phyloP scores from a whole-genome alignment of 2,888 invertebrate species.

The Sinelater perroti region DNA sequence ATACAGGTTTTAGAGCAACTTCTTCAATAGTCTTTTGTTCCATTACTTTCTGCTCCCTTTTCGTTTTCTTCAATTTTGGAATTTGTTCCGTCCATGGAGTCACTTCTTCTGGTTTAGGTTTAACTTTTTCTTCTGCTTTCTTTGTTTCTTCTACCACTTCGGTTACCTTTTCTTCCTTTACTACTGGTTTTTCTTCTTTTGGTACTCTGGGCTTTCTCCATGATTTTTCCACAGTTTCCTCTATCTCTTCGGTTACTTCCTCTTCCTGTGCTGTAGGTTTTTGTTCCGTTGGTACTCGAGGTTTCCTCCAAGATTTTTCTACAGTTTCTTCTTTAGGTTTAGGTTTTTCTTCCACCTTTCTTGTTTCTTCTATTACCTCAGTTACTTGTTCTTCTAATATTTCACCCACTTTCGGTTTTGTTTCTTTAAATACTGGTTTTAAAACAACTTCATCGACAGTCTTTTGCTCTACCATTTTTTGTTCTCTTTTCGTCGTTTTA shows the following conservation, averaged over 20 bases:
- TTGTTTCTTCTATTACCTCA: slow-evolving; percentile 44
- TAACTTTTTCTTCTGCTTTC: slow-evolving; percentile 36
- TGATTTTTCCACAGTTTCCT: slow-evolving; percentile 31
- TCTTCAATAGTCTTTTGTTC: slow-evolving; percentile 58
- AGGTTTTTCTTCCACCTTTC: slow-evolving; percentile 20
- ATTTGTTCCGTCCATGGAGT: slow-evolving; percentile 70
- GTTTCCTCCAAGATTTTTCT: slow-evolving; percentile 32
- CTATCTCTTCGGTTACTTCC: slow-evolving; percentile 33
- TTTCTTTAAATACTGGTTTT: slow-evolving; percentile 43
- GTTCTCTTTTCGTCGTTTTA: slow-evolving; percentile 58
- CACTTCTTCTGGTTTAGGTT: slow-evolving; percentile 47
- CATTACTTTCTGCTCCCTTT: slow-evolving; percentile 55
- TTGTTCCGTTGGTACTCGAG: slow-evolving; percentile 20
- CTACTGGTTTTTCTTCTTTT: slow-evolving; percentile 63
- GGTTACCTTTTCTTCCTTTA: slow-evolving; percentile 56
- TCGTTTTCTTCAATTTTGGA: slow-evolving; percentile 61
- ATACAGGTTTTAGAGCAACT: slow-evolving; percentile 66
- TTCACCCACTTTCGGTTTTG: no score
- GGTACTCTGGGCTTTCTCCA: slow-evolving; percentile 38
- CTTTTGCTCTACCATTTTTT: slow-evolving; percentile 57
- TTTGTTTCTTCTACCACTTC: slow-evolving; percentile 17
- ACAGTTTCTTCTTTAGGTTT: slow-evolving; percentile 11
- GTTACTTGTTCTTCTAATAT: no score
- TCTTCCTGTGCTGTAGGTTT: slow-evolving; percentile 50
- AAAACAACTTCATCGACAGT: slow-evolving; percentile 62